Evolutionary conservation across 2,888 invertebrate genomes (phyloP).

Genomic region (Pantelozetes paolii): DNA sequence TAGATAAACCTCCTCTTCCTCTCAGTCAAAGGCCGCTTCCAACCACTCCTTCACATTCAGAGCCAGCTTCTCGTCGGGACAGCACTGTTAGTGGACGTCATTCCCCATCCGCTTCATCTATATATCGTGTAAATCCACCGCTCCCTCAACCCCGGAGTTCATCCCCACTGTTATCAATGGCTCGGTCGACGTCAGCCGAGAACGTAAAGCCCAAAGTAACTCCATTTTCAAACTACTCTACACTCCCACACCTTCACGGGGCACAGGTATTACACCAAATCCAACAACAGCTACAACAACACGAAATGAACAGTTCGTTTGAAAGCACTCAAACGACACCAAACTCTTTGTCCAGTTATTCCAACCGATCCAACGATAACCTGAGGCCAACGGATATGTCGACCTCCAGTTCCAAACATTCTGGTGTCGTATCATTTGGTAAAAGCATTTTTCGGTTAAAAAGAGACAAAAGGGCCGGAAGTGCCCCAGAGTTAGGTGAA

Average conservation of each 20-base stretch:
- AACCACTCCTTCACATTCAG: constrained; percentile 35
- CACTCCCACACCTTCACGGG: constrained; percentile 48
- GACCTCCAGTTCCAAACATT: constrained; percentile 36
- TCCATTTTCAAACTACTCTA: constrained; percentile 34
- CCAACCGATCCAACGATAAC: constrained; percentile 16
- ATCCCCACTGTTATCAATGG: constrained; percentile 7
- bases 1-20: constrained; percentile 32
- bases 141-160: background rate
- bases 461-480: constrained; percentile 67
- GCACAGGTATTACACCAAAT: constrained; percentile 45
- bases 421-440: constrained; percentile 68
- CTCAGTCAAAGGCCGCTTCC: background rate
- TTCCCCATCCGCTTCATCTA: constrained; percentile 27
- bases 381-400: background rate
- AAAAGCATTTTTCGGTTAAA: constrained; percentile 57
- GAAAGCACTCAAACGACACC: background rate
- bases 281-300: constrained; percentile 43
- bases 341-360: constrained; percentile 9
- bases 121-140: constrained; percentile 26
- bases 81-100: constrained; percentile 37
- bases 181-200: constrained; percentile 41
- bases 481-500: constrained; percentile 86
- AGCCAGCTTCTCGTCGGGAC: constrained; percentile 39
- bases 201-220: constrained; percentile 30
- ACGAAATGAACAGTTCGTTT: constrained; percentile 34